Base-by-base conservation (phyloP, 1,140 invertebrate species). In the Hyles euphorbiae region DNA sequence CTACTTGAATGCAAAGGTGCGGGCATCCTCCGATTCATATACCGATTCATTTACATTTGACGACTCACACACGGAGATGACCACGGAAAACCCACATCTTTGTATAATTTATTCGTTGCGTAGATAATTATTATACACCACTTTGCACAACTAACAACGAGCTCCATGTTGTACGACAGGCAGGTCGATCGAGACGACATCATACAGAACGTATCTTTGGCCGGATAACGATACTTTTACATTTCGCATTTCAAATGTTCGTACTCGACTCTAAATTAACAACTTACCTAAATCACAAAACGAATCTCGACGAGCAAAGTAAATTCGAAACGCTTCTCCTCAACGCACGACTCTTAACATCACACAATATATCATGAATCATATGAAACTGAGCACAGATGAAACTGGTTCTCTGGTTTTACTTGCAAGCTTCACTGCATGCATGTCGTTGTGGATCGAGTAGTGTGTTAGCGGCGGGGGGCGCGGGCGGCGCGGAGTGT, bases 281-380 rank as follows among this genome's bases (percentile, higher is more conserved):
- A 80, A 83, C 78, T 81, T 83, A 87, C 82, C 74, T 74, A 67
- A 78, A 79, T 83, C 80, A 88, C 85, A 85, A 77, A 80, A 74
- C 76, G 71, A 72, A 74, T 68, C 61, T 69, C 67, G 64, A 73
- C 74, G 78, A 80, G 70, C 78, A 78, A 86, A 81, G 86, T 88
- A 88, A 88, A 88, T 88, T 88, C 83, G 86, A 88, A 87, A 88
- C 86, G 86, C 86, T 88, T 88, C 85, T 88, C 86, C 81, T 87
- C 86, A 88, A 88, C 86, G 86, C 86, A 88, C 86, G 86, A 88
- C 83, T 87, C 86, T 86, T 83, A 66, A 88, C 86, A 88, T 84
- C 79, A 88, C 86, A 88, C 86, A 87, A 74, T 76, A 85, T 78
- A 88, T 87, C 85, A 87, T 87, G 72, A 86, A 75, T 84, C 83